Conservation (phyloP, 1,140 invertebrate genomes). For the Nasonia giraulti region DNA sequence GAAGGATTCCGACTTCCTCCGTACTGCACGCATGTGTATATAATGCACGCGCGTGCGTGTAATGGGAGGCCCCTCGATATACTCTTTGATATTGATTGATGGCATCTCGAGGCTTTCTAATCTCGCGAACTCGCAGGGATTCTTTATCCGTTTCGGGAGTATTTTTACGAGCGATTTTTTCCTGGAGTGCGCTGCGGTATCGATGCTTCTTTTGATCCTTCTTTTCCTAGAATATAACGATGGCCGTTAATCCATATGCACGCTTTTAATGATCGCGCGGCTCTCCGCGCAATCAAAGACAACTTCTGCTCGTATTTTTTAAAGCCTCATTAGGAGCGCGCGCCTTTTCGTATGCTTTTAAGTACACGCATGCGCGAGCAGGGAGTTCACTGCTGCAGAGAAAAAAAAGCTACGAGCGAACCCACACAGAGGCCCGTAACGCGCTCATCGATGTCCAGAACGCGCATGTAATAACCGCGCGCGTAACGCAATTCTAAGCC, state of each 20-base stretch:
- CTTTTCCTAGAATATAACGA: not conserved
- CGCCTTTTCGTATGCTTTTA: not conserved
- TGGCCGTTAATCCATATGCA: not conserved
- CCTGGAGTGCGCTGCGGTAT: not conserved
- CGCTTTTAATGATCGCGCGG: not conserved
- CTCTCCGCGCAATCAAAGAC: not conserved
- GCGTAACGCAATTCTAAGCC: not conserved
- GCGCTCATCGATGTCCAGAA: not conserved
- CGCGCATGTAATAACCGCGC: not conserved
- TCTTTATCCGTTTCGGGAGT: not conserved
- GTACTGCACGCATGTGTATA: not conserved
- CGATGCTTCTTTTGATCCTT: not conserved
- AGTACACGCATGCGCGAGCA: not conserved
- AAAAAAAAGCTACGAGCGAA: not conserved
- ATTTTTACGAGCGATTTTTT: not conserved
- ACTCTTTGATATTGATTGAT: constrained; percentile 43
- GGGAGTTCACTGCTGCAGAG: not conserved
- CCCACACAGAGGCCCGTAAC: not conserved
- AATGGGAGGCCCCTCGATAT: constrained; percentile 17
- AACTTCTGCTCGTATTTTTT: constrained; percentile 1
- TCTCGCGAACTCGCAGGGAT: not conserved
- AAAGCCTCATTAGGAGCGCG: constrained; percentile 2
- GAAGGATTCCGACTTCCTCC: not conserved
- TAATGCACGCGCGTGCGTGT: constrained; percentile 29
- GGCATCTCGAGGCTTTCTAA: constrained; percentile 16